phyloP scores from a whole-genome alignment of 2,888 invertebrate species.

The Lordiphosa fenestrarum region DNA sequence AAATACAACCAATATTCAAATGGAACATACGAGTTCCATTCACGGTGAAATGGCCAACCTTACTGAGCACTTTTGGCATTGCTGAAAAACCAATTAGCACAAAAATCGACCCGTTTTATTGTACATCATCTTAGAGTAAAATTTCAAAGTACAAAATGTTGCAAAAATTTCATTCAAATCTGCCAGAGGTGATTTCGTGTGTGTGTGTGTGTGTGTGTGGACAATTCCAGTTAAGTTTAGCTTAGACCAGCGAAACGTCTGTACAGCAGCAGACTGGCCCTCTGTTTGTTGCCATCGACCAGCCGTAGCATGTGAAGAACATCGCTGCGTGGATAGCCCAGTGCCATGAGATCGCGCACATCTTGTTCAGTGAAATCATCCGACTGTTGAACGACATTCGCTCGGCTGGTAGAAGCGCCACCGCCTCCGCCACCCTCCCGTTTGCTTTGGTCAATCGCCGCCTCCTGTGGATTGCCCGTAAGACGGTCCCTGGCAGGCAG shows the following conservation, averaged over 20 bases:
- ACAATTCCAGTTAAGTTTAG: slow-evolving; percentile 46
- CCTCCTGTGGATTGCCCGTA: slow-evolving; percentile 82
- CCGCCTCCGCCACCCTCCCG: slow-evolving; percentile 77
- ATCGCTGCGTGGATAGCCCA: slow-evolving; percentile 91
- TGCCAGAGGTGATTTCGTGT: slow-evolving; percentile 19
- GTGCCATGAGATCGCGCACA: slow-evolving; percentile 83
- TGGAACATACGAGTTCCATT: too few relatives aligned
- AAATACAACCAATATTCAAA: too few relatives aligned
- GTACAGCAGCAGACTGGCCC: slow-evolving; percentile 49
- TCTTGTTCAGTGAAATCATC: slow-evolving; percentile 89
- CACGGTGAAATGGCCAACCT: too few relatives aligned
- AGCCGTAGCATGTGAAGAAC: slow-evolving; percentile 89
- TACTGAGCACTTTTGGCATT: too few relatives aligned
- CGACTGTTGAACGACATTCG: slow-evolving; percentile 80
- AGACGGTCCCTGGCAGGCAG: slow-evolving; percentile 92
- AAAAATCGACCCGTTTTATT: slow-evolving; percentile 10
- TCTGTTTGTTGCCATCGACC: slow-evolving; percentile 86
- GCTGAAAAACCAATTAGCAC: too few relatives aligned
- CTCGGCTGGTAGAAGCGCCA: slow-evolving; percentile 2
- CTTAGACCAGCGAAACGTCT: slow-evolving; percentile 45
- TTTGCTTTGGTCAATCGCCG: slow-evolving; percentile 87
- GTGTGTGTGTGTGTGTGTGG: slow-evolving; percentile 30
- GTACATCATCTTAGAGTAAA: slow-evolving; percentile 30
- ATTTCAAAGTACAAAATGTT: neutral
- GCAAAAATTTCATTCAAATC: slow-evolving; percentile 33